These are phyloP conservation scores for Phytoseiulus persimilis DNA, from an alignment of 2,888 invertebrate genomes.

Conservation along the genomic window DNA sequence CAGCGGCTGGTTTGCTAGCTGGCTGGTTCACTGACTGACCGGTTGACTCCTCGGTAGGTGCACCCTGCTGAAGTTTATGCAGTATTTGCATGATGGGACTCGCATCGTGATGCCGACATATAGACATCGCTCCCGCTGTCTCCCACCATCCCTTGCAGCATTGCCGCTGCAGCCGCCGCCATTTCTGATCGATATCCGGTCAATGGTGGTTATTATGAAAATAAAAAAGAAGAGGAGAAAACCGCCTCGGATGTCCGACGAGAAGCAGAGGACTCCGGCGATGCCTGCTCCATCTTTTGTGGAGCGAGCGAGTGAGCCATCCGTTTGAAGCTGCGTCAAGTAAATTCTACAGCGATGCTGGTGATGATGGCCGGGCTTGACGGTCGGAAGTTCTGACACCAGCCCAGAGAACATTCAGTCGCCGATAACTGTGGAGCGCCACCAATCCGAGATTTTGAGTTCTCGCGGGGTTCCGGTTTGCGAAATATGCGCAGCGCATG, in stretches of 20 bases:
- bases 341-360: not conserved
- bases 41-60: not conserved
- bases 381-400: not conserved
- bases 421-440: too few relatives aligned
- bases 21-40: not conserved
- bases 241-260: not conserved
- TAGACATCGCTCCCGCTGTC: not conserved
- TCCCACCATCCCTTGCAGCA: not conserved
- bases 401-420: too few relatives aligned
- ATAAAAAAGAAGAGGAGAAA: not conserved
- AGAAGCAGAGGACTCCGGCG: not conserved
- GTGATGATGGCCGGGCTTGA: not conserved
- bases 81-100: not conserved
- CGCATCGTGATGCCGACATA: not conserved
- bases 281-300: not conserved
- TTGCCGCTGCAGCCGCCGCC: too few relatives aligned
- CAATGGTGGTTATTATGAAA: slow-evolving; percentile 5
- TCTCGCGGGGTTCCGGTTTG: too few relatives aligned
- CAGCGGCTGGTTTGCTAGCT: not conserved
- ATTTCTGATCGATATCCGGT: not conserved
- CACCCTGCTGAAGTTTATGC: not conserved
- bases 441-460: too few relatives aligned
- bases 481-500: too few relatives aligned
- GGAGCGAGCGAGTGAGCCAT: not conserved
- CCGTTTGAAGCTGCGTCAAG: not conserved